Conservation (phyloP, 2,113 vertebrate genomes). For the Phrynosoma platyrhinos region DNA sequence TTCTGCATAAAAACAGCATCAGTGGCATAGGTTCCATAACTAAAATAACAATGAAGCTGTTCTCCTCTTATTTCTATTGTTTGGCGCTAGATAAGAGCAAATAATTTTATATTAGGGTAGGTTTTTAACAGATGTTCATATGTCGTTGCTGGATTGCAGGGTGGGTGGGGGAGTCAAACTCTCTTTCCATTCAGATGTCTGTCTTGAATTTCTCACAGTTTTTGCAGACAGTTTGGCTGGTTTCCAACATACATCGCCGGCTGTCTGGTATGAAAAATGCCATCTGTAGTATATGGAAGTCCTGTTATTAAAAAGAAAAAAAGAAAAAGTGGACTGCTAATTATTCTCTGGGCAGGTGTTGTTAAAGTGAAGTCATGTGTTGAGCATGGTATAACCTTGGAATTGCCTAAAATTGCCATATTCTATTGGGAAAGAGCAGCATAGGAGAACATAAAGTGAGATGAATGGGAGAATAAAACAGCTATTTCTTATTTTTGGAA, state of each 20-base stretch:
- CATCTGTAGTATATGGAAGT: constrained; percentile 79
- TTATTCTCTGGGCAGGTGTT: constrained; percentile 80
- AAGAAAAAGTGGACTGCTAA: constrained; percentile 68
- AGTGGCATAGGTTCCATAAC: constrained; percentile 48
- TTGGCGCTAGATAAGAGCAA: constrained; percentile 62
- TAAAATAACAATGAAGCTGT: constrained; percentile 36
- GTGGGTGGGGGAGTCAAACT: constrained; percentile 63
- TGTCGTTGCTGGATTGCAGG: constrained; percentile 20
- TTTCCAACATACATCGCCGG: constrained; percentile 77
- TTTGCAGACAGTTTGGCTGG: constrained; percentile 82
- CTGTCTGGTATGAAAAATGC: constrained; percentile 81
- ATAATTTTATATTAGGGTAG: constrained; percentile 44
- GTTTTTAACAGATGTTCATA: constrained; percentile 72
- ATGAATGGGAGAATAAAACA: constrained; percentile 40
- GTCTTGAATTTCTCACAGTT: constrained; percentile 84
- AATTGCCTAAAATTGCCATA: constrained; percentile 67
- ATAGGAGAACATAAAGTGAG: constrained; percentile 42
- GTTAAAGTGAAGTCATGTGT: constrained; percentile 81
- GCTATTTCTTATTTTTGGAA: background rate
- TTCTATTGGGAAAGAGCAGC: constrained; percentile 58
- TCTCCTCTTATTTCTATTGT: constrained; percentile 29
- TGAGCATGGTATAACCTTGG: constrained; percentile 62
- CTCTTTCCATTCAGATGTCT: constrained; percentile 75
- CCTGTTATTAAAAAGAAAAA: constrained; percentile 63
- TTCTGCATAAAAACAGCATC: background rate